Percentiles rank a stretch among this genome's conserved stretches.
phyloP scores from a whole-genome alignment of 64 coral and sea anemone species.

The Pocillopora verrucosa region DNA sequence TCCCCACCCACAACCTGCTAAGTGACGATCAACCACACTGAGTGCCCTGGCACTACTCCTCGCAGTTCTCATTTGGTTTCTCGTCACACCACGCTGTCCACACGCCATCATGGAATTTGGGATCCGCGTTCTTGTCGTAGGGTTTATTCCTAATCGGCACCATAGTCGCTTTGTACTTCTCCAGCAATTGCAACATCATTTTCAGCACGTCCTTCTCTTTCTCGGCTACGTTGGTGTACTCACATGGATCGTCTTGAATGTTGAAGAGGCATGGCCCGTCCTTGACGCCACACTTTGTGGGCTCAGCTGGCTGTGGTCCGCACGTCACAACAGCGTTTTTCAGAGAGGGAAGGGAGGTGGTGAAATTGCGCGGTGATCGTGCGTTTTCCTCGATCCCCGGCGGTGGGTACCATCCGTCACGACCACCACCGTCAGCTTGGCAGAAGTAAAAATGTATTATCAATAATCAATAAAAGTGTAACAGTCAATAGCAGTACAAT shows the following conservation, averaged over 20 bases:
- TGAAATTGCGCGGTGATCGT: not conserved
- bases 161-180: constrained; percentile 59
- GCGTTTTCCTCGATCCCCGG: not conserved
- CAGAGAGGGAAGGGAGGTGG: constrained; percentile 10
- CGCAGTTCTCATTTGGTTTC: constrained; percentile 11
- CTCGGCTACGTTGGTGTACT: constrained; percentile 43
- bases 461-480: not conserved
- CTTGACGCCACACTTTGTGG: constrained; percentile 18
- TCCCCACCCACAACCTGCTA: not conserved
- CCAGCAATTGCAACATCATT: constrained; percentile 35
- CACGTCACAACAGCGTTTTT: constrained; percentile 56
- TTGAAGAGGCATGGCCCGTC: constrained; percentile 62
- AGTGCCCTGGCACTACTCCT: not conserved
- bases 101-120: constrained; percentile 24
- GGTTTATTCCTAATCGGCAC: constrained; percentile 50
- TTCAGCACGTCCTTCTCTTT: constrained; percentile 37
- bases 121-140: constrained; percentile 27
- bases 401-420: constrained; percentile 31
- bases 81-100: constrained; percentile 57
- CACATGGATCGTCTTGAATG: constrained; percentile 40
- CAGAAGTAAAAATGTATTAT: not conserved
- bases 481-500: no score
- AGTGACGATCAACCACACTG: not conserved
- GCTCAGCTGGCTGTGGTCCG: constrained; percentile 9
- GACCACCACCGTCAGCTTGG: not conserved